Evolutionary conservation across 2,797 vertebrate genomes (phyloP), one percentile per base, ranked within the genome.

Genomic region (Ibycter americanus): DNA sequence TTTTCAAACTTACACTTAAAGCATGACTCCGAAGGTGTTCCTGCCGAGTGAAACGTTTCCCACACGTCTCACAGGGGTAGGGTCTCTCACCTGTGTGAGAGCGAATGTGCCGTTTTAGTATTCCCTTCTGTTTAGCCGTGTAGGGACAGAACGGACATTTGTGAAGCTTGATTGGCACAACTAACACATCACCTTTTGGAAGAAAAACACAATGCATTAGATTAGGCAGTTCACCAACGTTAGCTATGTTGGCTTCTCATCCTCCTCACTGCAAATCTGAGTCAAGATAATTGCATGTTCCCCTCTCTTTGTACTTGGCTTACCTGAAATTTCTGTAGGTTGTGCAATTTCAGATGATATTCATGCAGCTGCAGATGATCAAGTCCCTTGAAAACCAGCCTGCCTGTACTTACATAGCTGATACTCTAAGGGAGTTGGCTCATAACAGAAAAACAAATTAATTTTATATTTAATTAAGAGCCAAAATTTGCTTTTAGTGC

Each of bases 1-100:
- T 17, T 16, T 7, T 15, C 29, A 17, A 36, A 98, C 99, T 99
- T 98, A 99, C 99, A 18, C 99, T 99, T 34, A 99, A 97, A 3
- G 99, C 98, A 1, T 99, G 99, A 72, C 99, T 99, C 51, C 99
- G 98, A 13, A 99, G 99, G 97, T 99, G 99, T 93, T 99, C 99
- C 98, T 99, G 99, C 16, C 99, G 97, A 0, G 99, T 99, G 98
- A 99, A 99, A 65, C 99, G 98, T 81, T 99, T 99, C 86, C 99
- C 99, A 25, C 99, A 99, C 42, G 99, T 99, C 86, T 99, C 99
- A 25, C 99, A 99, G 72, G 99, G 99, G 89, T 99, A 99, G 1
- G 99, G 99, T n/a, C 99, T 97, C 97, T 99, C 99, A 3, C 99
- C 99, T 0, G 99, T 99, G 98, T 99, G 99, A 7, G 99, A 99